Percentiles rank a stretch among this genome's conserved stretches.
phyloP scores from a whole-genome alignment of 2,113 vertebrate genomes.

The Hoplias malabaricus region DNA sequence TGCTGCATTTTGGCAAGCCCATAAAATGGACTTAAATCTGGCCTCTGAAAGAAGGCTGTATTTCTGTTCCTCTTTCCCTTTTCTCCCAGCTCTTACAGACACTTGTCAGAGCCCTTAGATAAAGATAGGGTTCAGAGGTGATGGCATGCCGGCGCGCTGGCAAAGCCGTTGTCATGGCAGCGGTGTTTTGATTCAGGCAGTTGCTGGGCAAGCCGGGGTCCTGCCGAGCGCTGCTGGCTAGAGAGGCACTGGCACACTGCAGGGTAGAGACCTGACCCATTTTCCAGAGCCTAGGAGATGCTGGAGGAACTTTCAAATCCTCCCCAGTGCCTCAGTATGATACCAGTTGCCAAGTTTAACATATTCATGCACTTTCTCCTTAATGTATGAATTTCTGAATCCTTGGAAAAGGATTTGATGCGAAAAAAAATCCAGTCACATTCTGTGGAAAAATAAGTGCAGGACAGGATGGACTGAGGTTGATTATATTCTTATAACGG shows the following conservation, averaged over 20 bases:
- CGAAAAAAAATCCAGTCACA: no score
- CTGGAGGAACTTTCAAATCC: slow-evolving; percentile 23
- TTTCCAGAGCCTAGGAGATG: slow-evolving; percentile 60
- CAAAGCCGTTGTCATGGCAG: slow-evolving; percentile 69
- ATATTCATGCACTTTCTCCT: neutral
- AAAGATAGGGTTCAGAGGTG: slow-evolving; percentile 74
- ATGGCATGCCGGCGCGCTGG: slow-evolving; percentile 55
- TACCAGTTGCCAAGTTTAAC: neutral
- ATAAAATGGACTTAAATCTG: slow-evolving; percentile 65
- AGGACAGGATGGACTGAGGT: no score
- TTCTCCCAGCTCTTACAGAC: slow-evolving; percentile 53
- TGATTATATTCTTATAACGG: no score
- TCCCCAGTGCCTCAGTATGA: neutral
- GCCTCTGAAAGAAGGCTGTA: slow-evolving; percentile 55
- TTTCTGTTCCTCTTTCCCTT: slow-evolving; percentile 31
- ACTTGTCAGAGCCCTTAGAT: slow-evolving; percentile 64
- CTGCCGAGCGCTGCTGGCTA: slow-evolving; percentile 69
- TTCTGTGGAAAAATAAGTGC: no score
- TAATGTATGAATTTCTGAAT: neutral
- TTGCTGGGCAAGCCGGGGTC: slow-evolving; percentile 66
- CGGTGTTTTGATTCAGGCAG: slow-evolving; percentile 72
- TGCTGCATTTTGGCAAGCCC: slow-evolving; percentile 63
- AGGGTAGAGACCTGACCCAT: slow-evolving; percentile 62
- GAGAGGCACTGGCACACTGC: slow-evolving; percentile 66
- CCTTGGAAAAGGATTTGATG: no score